Conservation (phyloP, 2,797 vertebrate genomes). For the Siniperca scherzeri region DNA sequence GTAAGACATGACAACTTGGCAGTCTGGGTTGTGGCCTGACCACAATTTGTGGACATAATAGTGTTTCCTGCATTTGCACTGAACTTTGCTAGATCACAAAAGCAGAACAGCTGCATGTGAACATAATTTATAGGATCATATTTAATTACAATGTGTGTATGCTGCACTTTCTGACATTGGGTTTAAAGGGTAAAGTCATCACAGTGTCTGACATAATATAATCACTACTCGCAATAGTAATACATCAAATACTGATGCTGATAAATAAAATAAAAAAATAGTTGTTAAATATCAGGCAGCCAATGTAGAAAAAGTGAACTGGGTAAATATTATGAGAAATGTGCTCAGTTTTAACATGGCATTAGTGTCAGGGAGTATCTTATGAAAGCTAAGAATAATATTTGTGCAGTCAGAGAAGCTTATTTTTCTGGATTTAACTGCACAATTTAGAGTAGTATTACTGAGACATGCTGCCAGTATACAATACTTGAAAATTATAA, state of each 20-base stretch:
- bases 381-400: background rate
- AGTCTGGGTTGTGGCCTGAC: background rate
- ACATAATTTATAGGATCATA: background rate
- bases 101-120: background rate
- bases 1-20: background rate
- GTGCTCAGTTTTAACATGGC: background rate
- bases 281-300: background rate
- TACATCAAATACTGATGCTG: background rate
- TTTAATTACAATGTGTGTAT: background rate
- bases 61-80: background rate
- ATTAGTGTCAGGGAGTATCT: background rate
- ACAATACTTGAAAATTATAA: background rate
- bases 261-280: background rate
- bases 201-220: background rate
- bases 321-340: constrained; percentile 28
- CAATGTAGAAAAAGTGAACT: background rate
- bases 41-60: background rate
- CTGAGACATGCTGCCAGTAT: background rate
- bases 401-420: constrained; percentile 2
- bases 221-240: background rate
- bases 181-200: background rate
- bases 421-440: background rate
- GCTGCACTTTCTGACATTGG: background rate
- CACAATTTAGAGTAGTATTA: background rate
- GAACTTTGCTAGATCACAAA: background rate